phyloP scores from a whole-genome alignment of 1,140 invertebrate species.

The Zaprionus kolodkinae region DNA sequence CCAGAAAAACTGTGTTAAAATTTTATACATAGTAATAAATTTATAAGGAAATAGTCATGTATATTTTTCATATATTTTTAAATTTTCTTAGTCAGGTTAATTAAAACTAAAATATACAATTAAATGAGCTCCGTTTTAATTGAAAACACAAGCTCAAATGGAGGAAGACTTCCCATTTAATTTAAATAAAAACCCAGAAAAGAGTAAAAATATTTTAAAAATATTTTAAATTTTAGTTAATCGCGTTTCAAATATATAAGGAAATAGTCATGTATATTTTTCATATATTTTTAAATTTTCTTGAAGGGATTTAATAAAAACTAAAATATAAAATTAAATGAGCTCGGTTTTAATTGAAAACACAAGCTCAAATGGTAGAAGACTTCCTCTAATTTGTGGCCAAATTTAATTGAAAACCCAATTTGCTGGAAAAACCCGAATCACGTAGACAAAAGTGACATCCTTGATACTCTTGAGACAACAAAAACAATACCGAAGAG shows the following conservation, averaged over 20 bases:
- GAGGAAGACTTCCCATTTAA: slow-evolving; percentile 26
- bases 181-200: slow-evolving; percentile 39
- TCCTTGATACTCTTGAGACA: slow-evolving; percentile 14
- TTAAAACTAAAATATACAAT: neutral
- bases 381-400: slow-evolving; percentile 31
- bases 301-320: neutral
- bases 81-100: neutral
- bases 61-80: too few relatives aligned
- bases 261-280: too few relatives aligned
- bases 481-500: neutral
- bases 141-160: neutral
- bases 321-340: neutral
- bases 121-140: neutral
- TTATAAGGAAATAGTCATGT: too few relatives aligned
- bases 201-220: too few relatives aligned
- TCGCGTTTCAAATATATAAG: too few relatives aligned
- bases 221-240: too few relatives aligned
- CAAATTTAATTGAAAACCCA: slow-evolving; percentile 40
- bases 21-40: too few relatives aligned
- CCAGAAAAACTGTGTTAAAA: neutral
- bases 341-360: neutral
- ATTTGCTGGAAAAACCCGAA: slow-evolving; percentile 1
- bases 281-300: neutral
- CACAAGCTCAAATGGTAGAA: neutral
- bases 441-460: slow-evolving; percentile 39